Evolutionary conservation across 2,888 invertebrate species (phyloP), one percentile per base, ranked within the genome.

Genomic region (Latrodectus elegans): DNA sequence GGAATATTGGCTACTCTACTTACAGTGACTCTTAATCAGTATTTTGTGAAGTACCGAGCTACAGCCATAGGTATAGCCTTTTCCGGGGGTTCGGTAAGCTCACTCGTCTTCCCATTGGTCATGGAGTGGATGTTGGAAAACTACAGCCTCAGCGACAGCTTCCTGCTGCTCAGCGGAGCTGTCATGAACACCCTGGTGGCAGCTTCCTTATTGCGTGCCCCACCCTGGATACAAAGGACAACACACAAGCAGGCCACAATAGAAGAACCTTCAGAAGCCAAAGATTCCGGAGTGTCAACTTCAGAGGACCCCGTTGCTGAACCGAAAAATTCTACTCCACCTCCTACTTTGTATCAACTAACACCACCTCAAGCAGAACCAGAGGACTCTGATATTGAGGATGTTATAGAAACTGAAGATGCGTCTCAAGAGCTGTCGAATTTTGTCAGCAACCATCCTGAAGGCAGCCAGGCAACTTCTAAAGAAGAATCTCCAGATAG

Each of bases 51-150:
- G 72, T 87, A 88, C 67, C 77, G 85, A 26, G 89, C 89, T 14
- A 85, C 89, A 15, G 90, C 90, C 8, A 88, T 89, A 6, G 90
- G 90, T 17, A 85, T 90, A 9, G 88, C 88, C 8, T 88, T 88
- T 67, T 86, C 90, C 6, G 90, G 90, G 10, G 90, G 90, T 38
- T 88, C 90, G 6, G 55, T 90, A 4, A 89, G 89, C 53, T 83
- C 90, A 0, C 89, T 90, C 22, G 65, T 90, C 15, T 87, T 90
- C 38, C 89, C 90, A 17, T 72, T 84, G n/a, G 76, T 84, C 49
- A 85, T 89, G 68, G 89, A 89, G 76, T 88, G 86, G 65, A 53
- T 88, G 67, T 55, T 90, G 22, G 85, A 79, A 15, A 72, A 88
- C 26, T 89, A 89, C 51, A 84, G 80, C 10, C 74, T 90, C 0